Conservation (phyloP, 2,113 vertebrate genomes). For the Egretta garzetta region DNA sequence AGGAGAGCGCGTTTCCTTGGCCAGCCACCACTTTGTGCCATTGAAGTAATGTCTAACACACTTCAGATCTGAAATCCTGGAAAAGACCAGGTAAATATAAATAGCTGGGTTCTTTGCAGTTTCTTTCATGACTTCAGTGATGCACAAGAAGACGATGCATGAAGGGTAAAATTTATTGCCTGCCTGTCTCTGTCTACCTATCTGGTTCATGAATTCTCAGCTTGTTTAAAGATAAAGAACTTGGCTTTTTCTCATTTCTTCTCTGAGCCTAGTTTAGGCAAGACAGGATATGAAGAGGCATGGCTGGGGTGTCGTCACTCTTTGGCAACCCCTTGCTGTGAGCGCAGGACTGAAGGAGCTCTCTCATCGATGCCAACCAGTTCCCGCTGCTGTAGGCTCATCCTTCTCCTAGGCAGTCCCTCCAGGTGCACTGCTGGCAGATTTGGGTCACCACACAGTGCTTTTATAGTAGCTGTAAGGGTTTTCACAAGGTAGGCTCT, state of each 20-base stretch:
- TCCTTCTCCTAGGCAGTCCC: not conserved
- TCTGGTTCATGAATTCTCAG: not conserved
- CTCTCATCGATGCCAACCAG: not conserved
- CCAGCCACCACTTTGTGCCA: not conserved
- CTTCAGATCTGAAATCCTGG: not conserved
- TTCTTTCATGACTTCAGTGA: not conserved
- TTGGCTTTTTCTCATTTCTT: not conserved
- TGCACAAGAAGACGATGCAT: not conserved
- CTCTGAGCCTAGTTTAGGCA: not conserved
- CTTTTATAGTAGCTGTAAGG: not conserved
- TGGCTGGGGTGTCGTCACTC: not conserved
- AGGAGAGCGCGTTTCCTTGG: not conserved
- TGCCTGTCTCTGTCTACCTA: not conserved
- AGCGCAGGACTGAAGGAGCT: not conserved
- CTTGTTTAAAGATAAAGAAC: not conserved
- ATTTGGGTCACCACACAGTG: not conserved
- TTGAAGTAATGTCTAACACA: not conserved
- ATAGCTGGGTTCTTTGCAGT: not conserved
- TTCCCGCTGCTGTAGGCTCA: not conserved
- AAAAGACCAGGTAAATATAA: not conserved
- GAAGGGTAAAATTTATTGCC: too few relatives aligned
- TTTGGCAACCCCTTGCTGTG: not conserved
- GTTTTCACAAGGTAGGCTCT: not conserved
- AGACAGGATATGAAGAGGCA: not conserved
- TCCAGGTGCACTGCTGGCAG: not conserved